phyloP scores from a whole-genome alignment of 2,797 vertebrate species.

The Lophius americanus region DNA sequence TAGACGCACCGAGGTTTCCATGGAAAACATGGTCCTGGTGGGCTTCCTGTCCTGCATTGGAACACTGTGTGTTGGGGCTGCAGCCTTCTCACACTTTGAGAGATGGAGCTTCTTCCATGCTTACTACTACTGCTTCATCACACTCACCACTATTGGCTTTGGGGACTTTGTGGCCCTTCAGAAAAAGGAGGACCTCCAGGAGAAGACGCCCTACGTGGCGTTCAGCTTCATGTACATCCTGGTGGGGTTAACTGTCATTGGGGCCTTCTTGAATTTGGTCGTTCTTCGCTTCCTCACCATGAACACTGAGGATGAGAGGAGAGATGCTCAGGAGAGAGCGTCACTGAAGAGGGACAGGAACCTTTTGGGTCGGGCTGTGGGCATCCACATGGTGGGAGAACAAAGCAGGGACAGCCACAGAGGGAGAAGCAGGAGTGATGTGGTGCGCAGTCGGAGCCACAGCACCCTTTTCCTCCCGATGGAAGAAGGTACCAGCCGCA shows the following conservation, averaged over 20 bases:
- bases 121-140: slow-evolving; percentile 98
- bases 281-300: slow-evolving; percentile 95
- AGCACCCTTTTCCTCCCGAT: slow-evolving; percentile 86
- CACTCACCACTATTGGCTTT: slow-evolving; percentile 96
- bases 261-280: slow-evolving; percentile 95
- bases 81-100: slow-evolving; percentile 93
- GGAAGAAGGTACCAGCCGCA: slow-evolving; percentile 89
- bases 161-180: slow-evolving; percentile 97
- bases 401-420: slow-evolving; percentile 37
- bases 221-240: slow-evolving; percentile 99
- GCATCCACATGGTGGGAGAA: slow-evolving; percentile 40
- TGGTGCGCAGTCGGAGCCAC: slow-evolving; percentile 73
- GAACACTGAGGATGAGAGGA: slow-evolving; percentile 88
- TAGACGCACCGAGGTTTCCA: slow-evolving; percentile 88
- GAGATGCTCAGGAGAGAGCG: slow-evolving; percentile 86
- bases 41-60: slow-evolving; percentile 94
- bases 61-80: slow-evolving; percentile 91
- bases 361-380: slow-evolving; percentile 71
- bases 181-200: slow-evolving; percentile 94
- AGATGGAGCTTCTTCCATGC: slow-evolving; percentile 98
- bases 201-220: slow-evolving; percentile 92
- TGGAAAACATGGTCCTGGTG: slow-evolving; percentile 96
- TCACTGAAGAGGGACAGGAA: slow-evolving; percentile 83
- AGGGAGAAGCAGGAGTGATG: slow-evolving; percentile 70
- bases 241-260: slow-evolving; percentile 93